Evolutionary conservation across 2,797 vertebrate genomes (phyloP).

Genomic region (Lacerta bilineata): DNA sequence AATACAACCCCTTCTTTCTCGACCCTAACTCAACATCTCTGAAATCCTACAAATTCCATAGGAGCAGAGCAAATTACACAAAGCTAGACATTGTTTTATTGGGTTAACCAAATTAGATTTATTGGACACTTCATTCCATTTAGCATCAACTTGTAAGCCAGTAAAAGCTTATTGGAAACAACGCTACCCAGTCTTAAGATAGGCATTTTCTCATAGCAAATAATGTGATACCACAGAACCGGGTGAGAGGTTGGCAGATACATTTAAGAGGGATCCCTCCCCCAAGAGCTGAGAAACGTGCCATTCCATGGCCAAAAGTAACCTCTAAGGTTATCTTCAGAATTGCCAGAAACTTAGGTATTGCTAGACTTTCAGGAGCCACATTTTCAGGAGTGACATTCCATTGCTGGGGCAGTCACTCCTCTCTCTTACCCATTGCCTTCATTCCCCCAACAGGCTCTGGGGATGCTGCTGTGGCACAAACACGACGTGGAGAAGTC

Average conservation of each 20-base stretch:
- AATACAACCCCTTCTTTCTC: too few species aligned
- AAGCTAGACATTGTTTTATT: neutral
- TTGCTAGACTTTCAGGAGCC: neutral
- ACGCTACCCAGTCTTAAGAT: too few species aligned
- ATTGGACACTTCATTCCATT: neutral
- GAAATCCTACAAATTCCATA: neutral
- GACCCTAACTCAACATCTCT: neutral
- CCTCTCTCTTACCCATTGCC: rapidly evolving
- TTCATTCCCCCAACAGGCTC: constrained; percentile 76
- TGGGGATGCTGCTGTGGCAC: constrained; percentile 96
- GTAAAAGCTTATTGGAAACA: neutral
- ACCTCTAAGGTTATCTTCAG: neutral
- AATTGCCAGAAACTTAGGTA: neutral
- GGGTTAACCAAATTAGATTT: neutral
- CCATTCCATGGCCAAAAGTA: neutral
- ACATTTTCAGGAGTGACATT: too few species aligned
- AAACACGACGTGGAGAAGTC: constrained; percentile 94
- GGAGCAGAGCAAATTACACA: neutral
- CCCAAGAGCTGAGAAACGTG: neutral
- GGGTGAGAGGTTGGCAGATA: neutral
- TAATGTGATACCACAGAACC: too few species aligned
- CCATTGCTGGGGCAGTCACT: neutral
- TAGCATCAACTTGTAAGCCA: neutral
- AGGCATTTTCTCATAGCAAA: neutral
- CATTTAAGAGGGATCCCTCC: too few species aligned